Evolutionary conservation across 2,797 vertebrate genomes (phyloP).

Genomic region (Schizothorax lantsangensis): DNA sequence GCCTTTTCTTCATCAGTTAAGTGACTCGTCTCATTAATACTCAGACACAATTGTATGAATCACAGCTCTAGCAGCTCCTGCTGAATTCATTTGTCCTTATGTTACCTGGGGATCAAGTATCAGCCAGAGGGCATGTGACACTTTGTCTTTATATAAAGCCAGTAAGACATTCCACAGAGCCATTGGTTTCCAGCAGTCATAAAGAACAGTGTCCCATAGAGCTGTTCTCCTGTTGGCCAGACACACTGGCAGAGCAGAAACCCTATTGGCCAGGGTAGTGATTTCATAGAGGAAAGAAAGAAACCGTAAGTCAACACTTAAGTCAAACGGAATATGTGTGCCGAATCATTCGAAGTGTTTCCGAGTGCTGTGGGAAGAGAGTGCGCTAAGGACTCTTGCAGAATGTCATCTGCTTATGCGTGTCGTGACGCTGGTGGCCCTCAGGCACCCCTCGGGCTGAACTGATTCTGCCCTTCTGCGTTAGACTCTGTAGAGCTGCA

Average conservation of each 20-base stretch:
- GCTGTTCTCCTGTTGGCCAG: slow-evolving; percentile 26
- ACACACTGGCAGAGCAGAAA: slow-evolving; percentile 40
- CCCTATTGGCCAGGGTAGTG: slow-evolving; percentile 19
- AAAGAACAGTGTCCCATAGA: slow-evolving; percentile 34
- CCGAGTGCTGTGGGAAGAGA: slow-evolving; percentile 18
- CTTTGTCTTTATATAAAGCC: slow-evolving; percentile 46
- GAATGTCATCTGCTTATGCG: slow-evolving; percentile 38
- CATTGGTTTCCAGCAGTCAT: slow-evolving; percentile 25
- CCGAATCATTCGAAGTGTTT: slow-evolving; percentile 23
- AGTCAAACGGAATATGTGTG: slow-evolving; percentile 40
- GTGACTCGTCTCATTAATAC: slow-evolving; percentile 15
- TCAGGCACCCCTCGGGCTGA: slow-evolving; percentile 25
- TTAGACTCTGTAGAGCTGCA: slow-evolving; percentile 12
- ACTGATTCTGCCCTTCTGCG: slow-evolving; percentile 24
- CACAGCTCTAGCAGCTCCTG: neutral
- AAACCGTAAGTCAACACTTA: slow-evolving; percentile 24
- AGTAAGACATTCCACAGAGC: slow-evolving; percentile 45
- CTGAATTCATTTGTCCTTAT: slow-evolving; percentile 48
- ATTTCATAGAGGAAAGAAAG: slow-evolving; percentile 35
- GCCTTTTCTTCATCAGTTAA: slow-evolving; percentile 14
- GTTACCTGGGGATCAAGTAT: slow-evolving; percentile 49
- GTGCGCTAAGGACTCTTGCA: slow-evolving; percentile 19
- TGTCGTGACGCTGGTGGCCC: slow-evolving; percentile 14
- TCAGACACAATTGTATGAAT: slow-evolving; percentile 18
- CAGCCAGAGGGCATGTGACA: slow-evolving; percentile 45